A percentile compares a stretch with the other conserved stretches of the same genome.
phyloP scores from a whole-genome alignment of 2,113 vertebrate species.

The Phylloscopus whistleri region DNA sequence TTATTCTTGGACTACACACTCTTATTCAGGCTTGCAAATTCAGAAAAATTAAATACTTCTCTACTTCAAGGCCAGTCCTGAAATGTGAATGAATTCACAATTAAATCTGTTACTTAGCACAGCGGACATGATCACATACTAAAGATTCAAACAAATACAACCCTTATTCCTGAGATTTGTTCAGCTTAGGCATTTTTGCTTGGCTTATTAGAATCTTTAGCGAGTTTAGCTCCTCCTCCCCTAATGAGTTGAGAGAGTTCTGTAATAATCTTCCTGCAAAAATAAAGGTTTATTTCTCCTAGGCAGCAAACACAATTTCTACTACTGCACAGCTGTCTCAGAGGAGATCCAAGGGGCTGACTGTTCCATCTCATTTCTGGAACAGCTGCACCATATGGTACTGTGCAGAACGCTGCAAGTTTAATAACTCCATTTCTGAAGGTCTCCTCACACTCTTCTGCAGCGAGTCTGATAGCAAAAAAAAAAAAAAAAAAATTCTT shows the following conservation, averaged over 20 bases:
- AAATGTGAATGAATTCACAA: background rate
- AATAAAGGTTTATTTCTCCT: conserved; percentile 17
- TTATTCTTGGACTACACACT: background rate
- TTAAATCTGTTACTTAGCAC: background rate
- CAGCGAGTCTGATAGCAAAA: background rate
- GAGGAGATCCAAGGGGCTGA: background rate
- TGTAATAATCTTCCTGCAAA: background rate
- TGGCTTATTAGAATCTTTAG: background rate
- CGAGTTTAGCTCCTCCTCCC: background rate
- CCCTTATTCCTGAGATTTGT: background rate
- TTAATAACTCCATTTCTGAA: background rate
- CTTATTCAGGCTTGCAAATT: background rate
- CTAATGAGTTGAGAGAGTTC: background rate
- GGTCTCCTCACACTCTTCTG: background rate
- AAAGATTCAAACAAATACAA: background rate
- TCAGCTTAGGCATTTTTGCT: conserved; percentile 8
- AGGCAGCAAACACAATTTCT: background rate
- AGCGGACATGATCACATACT: background rate
- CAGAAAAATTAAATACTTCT: background rate
- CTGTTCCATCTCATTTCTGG: background rate
- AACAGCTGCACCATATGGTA: conserved; percentile 16
- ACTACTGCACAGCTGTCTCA: background rate
- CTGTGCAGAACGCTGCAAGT: background rate
- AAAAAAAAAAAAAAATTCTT: background rate
- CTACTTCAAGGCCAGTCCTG: background rate